Conservation (phyloP, 2,113 vertebrate genomes). For the Triplophysa tibetana region DNA sequence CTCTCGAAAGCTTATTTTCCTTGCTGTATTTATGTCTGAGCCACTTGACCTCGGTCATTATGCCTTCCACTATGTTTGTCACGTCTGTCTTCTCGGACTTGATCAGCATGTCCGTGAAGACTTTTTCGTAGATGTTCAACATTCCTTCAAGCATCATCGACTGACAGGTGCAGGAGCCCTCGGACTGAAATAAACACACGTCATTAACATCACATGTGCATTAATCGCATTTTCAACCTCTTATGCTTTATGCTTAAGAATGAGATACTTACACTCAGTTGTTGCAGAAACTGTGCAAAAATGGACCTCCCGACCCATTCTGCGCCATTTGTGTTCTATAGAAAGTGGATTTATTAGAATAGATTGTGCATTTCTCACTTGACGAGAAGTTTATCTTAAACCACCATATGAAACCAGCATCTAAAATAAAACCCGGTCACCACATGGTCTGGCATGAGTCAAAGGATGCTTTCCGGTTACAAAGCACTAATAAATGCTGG, state of each 20-base stretch:
- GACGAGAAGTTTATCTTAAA: not conserved
- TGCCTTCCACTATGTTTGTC: not conserved
- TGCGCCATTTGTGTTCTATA: slow-evolving; percentile 2
- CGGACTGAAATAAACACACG: slow-evolving; percentile 4
- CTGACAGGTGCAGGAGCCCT: slow-evolving; percentile 46
- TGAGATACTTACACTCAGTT: slow-evolving; percentile 40
- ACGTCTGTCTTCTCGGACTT: slow-evolving; percentile 3
- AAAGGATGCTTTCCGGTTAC: not conserved
- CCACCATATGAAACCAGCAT: no score
- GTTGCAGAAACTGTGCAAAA: slow-evolving; percentile 30
- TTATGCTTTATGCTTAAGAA: not conserved
- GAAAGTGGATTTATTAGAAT: slow-evolving; percentile 3
- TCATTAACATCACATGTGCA: not conserved
- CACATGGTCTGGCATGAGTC: not conserved
- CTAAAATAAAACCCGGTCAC: not conserved
- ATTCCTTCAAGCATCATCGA: slow-evolving; percentile 40
- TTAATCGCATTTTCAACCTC: not conserved
- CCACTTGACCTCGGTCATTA: not conserved
- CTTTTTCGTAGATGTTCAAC: slow-evolving; percentile 42
- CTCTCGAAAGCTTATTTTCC: slow-evolving; percentile 22
- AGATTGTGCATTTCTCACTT: not conserved
- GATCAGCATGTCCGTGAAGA: slow-evolving; percentile 43
- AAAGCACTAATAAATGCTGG: not conserved
- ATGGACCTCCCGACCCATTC: slow-evolving; percentile 38
- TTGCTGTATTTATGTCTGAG: slow-evolving; percentile 19